Evolutionary conservation across 2,888 invertebrate genomes (phyloP), one percentile per base, ranked within the genome.

Genomic region (Melitaea athalia): DNA sequence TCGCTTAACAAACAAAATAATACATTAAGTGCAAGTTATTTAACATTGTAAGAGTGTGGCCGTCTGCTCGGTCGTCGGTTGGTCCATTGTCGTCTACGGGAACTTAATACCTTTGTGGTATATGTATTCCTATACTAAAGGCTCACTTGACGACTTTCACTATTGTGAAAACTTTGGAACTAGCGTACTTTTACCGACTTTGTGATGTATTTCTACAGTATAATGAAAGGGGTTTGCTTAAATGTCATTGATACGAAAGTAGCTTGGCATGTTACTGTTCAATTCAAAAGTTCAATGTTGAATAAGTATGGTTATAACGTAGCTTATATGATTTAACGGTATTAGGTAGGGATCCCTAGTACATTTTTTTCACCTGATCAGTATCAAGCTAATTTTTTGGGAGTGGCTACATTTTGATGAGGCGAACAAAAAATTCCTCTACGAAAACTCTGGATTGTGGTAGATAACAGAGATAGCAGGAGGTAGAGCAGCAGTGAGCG

Each of bases 71-170:
- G 43, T 55, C 63, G 52, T 65, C 59, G 38, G 49, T 69, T 49
- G 31, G 33, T 14, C 33, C 53, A 33, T 55, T 55, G 53, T 55
- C 47, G 64, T 64, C 53, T 62, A 24, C 63, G 70, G 72, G 62
- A 72, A 70, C 64, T 64, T 55, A 63, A 68, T 68, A 74, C 70
- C 60, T 63, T 43, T 72, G 70, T 71, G 68, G 69, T 59, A 64
- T 68, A n/a, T n/a, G n/a, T n/a, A 64, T 59, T 74, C 63, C 64
- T 65, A 50, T 64, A 62, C 64, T 67, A 47, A 60, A 61, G 55
- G 42, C 55, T 64, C 70, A 61, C 70, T 64, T 33, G 70, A 45
- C 64, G 60, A 66, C 66, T 66, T 66, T 66, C 66, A 66, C 66
- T 61, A 66, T 66, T 66, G 66, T 66, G 69, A 66, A 67, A 70